Percentiles rank a stretch among this genome's conserved stretches.
Conservation (phyloP, 2,888 invertebrate genomes). For the Incurvaria masculella region DNA sequence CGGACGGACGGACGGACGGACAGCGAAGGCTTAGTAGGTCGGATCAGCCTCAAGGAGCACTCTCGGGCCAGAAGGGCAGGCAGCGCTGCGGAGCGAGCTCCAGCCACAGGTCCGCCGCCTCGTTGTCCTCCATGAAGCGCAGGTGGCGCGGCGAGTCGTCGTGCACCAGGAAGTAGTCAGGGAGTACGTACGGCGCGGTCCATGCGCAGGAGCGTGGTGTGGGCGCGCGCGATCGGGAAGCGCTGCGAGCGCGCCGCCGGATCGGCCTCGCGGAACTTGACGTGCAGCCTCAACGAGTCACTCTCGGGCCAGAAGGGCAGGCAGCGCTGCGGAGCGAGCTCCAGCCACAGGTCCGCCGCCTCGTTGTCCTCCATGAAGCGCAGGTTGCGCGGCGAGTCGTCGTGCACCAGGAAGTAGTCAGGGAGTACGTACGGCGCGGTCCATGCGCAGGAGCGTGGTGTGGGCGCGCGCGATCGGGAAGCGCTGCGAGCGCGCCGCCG, state of each 20-base stretch:
- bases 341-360: conserved; percentile 79
- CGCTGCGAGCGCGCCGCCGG: conserved; percentile 74
- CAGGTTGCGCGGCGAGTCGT: conserved; percentile 59
- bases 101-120: conserved; percentile 79
- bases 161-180: conserved; percentile 73
- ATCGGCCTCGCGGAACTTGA: conserved; percentile 73
- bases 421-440: too few relatives aligned
- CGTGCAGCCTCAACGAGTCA: conserved; percentile 75
- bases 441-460: conserved; percentile 76
- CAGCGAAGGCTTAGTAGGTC: too few relatives aligned
- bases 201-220: conserved; percentile 76
- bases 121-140: conserved; percentile 83
- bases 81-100: conserved; percentile 69
- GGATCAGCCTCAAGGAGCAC: conserved; percentile 76
- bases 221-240: conserved; percentile 66
- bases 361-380: conserved; percentile 86
- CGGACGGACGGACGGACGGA: too few relatives aligned
- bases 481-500: conserved; percentile 71
- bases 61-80: conserved; percentile 78
- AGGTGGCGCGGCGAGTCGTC: conserved; percentile 63
- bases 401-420: conserved; percentile 76
- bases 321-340: conserved; percentile 66
- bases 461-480: conserved; percentile 69
- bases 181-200: too few relatives aligned
- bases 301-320: conserved; percentile 81